Conservation (phyloP, 1,140 invertebrate genomes). For the Aphelinus certus region DNA sequence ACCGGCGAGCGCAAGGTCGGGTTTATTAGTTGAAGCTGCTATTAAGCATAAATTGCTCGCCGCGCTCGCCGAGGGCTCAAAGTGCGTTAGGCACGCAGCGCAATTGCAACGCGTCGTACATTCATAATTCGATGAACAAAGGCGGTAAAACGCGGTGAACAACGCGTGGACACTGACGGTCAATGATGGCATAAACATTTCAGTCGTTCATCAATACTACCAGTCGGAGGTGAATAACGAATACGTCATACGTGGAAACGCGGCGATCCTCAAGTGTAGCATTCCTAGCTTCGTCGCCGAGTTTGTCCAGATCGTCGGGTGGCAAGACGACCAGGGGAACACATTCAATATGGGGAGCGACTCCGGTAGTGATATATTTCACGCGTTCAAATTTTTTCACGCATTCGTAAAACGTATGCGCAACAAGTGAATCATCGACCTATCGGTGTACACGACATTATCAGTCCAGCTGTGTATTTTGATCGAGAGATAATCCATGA, state of each 20-base stretch:
- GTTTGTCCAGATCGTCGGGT: conserved; percentile 86
- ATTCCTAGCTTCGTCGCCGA: conserved; percentile 93
- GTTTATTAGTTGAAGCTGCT: conserved; percentile 12
- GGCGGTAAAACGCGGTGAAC: too few relatives aligned
- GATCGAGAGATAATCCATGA: too few relatives aligned
- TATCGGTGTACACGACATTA: too few relatives aligned
- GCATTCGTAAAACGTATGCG: not conserved
- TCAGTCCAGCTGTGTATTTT: too few relatives aligned
- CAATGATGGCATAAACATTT: conserved; percentile 36
- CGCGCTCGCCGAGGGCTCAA: conserved; percentile 10
- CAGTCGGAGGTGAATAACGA: conserved; percentile 93
- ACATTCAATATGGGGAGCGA: conserved; percentile 70
- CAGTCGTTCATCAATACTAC: conserved; percentile 89
- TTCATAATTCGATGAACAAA: too few relatives aligned
- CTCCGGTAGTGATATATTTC: conserved; percentile 46
- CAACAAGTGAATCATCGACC: too few relatives aligned
- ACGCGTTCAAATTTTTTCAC: not conserved
- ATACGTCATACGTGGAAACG: conserved; percentile 91
- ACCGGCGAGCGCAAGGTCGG: conserved; percentile 25
- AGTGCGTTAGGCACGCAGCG: not conserved
- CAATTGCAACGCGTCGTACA: too few relatives aligned
- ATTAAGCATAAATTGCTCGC: conserved; percentile 30
- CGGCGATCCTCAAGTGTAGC: conserved; percentile 92
- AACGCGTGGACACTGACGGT: too few relatives aligned
- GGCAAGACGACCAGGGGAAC: conserved; percentile 84